Base-by-base conservation (phyloP, 2,888 invertebrate species). In the Perizoma flavofasciatum region DNA sequence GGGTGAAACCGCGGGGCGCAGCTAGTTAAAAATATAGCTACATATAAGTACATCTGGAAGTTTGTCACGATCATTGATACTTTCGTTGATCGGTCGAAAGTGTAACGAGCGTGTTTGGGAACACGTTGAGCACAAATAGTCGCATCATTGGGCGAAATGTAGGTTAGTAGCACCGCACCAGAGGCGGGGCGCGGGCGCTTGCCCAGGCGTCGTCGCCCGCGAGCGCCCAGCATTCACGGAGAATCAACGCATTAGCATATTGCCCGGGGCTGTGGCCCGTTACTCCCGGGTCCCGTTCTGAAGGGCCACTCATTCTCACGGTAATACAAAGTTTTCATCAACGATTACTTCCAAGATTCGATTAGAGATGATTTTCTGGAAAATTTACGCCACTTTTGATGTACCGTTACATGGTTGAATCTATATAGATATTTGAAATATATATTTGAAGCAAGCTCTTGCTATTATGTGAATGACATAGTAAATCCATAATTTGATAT, bases 21-120 rank as follows among this genome's bases (percentile, higher is more conserved):
- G n/a, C n/a, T n/a, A n/a, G 37, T 39, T 53, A 39, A 53, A 58
- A 49, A 52, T 37, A 22, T 39, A 49, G 5, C n/a, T 48, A 40
- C 40, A 9, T 45, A 46, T 33, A 65, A 61, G 56, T 63, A 67
- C 73, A 74, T 74, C 75, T 77, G 79, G 77, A 77, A 78, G 77
- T 78, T 75, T 76, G 78, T 80, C 77, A 74, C 73, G 75, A 77
- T 73, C 75, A 72, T 74, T 79, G 75, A 74, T 85, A 87, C 86
- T 88, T 90, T 89, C 88, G 78, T 85, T 83, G 80, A 86, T 88
- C 84, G 78, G 86, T 85, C 81, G 88, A 90, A 90, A 90, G 90
- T 90, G 86, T 87, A 87, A 86, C 87, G 83, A 87, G 85, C 83
- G 83, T 87, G 82, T 87, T 87, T 83, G 83, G 82, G 81, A 85